A percentile compares a stretch with the other conserved stretches of the same genome.
Conservation (phyloP, 2,888 invertebrate genomes). For the Phrixothrix hirtus region DNA sequence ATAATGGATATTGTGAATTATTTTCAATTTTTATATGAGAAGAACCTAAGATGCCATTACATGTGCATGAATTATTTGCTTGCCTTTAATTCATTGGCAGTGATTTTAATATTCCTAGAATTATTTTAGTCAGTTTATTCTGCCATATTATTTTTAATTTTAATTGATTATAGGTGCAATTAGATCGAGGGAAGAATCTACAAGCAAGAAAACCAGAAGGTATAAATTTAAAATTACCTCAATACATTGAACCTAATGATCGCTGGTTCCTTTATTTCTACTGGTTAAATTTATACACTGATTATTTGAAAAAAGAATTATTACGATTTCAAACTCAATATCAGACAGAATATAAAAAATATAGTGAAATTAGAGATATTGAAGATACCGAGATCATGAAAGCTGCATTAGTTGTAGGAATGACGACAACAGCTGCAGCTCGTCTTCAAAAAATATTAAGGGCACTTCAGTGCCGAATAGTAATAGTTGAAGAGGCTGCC, state of each 20-base stretch:
- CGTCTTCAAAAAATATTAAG: constrained; percentile 65
- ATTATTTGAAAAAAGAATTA: constrained; percentile 32
- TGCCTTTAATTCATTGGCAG: no score
- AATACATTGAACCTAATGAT: constrained; percentile 16
- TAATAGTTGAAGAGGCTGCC: constrained; percentile 87
- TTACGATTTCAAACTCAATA: constrained; percentile 36
- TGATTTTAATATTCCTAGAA: no score
- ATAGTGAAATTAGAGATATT: constrained; percentile 52
- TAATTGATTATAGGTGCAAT: constrained; percentile 20
- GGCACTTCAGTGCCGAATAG: constrained; percentile 66
- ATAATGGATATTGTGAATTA: no score
- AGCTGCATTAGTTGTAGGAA: constrained; percentile 65
- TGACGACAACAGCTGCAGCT: constrained; percentile 80
- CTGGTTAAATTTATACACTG: constrained; percentile 42
- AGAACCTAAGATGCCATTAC: no score
- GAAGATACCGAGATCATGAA: constrained; percentile 63
- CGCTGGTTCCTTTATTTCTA: constrained; percentile 49
- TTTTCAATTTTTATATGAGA: no score
- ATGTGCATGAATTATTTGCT: no score
- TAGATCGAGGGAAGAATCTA: constrained; percentile 25
- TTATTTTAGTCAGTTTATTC: neutral
- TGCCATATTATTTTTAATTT: neutral
- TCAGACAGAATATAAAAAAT: constrained; percentile 33
- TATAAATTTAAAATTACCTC: no score
- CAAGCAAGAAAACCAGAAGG: no score